Evolutionary conservation across 1,140 invertebrate genomes (phyloP), one percentile per base, ranked within the genome.

Genomic region (Chrysomallon squamiferum): DNA sequence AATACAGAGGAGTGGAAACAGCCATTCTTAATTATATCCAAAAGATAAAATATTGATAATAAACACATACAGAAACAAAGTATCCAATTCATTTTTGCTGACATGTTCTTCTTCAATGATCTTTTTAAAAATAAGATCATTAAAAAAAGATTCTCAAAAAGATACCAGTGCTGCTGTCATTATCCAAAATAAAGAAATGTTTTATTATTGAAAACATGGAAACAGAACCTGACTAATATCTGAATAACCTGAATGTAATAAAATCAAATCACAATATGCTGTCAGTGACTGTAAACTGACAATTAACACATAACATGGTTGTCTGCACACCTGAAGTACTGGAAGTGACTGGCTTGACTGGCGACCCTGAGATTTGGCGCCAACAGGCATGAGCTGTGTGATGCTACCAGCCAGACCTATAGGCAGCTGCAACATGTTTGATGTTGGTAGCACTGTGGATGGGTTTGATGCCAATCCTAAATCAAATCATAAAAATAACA

Each of bases 391-490:
- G 38, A 67, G 62, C 65, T 62, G 56, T 45, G 69, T 63, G 33
- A 66, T 22, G 29, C 60, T 66, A 29, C 49, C 43, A n/a, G 69
- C 47, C 49, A 71, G 45, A 22, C 52, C 59, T 27, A 71, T 45
- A 15, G 69, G 65, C 7, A 71, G 50, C 15, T 58, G 50, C 32
- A 67, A 38, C 49, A 71, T 59, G 25, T 56, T 50, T 11, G 65
- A n/a, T 15, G 59, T 59, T 22, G 62, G 52, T 20, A 71, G 25
- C n/a, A 71, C 60, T 11, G 69, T 41, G 15, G 65, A 35, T 30
- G 59, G 59, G 50, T 41, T 56, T n/a, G 58, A 65, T 6, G 52
- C 18, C 22, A 65, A 29, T 29, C 62, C 62, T 65, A 32, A 22
- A 64, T 11, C 22, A 58, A 25, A 38, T n/a, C n/a, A n/a, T n/a